Evolutionary conservation across 1,140 invertebrate genomes (phyloP), one percentile per base, ranked within the genome.

Genomic region (Zaprionus ghesquierei): DNA sequence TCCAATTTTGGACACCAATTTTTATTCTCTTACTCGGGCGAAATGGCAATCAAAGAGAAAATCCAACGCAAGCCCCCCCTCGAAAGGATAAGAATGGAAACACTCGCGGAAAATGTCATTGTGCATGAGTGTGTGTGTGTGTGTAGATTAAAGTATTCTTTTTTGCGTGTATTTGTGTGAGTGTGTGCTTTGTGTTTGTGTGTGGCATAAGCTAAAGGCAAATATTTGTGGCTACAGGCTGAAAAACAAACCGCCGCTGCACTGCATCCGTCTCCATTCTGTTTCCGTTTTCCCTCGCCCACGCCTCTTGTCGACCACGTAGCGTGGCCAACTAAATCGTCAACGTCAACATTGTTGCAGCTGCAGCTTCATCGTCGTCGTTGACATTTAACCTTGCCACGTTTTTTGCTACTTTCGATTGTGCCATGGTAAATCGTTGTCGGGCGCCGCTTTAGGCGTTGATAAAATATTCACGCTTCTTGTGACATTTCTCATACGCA

Each of bases 401-500:
- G 49, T 68, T 55, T 13, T 20, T 25, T n/a, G 27, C n/a, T 15
- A 20, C 53, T 12, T 53, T 29, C 25, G 20, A 33, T 63, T 54
- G 12, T 54, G 25, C 60, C 25, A 33, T 33, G 9, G 31, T 38
- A 53, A 63, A 46, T 63, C 29, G 25, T 44, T 18, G 20, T 18
- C 31, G 29, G 27, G 13, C 12, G 23, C 54, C 66, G 59, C 89
- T 92, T 90, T 92, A 92, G 71, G 92, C 92, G 56, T 92, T 92
- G 58, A 92, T 92, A 69, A 92, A 92, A 75, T 92, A 92, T 64
- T 92, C 92, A 51, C 92, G 79, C 70, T 92, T 92, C 77, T 92
- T 92, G 64, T 95, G 94, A 90, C 95, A 96, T 82, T 96, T 96
- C 92, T 97, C 95, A 66, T 95, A 94, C 35, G 95, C 93, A 71